Evolutionary conservation across 2,888 invertebrate species (phyloP).

Genomic region (Iphiclides podalirius): DNA sequence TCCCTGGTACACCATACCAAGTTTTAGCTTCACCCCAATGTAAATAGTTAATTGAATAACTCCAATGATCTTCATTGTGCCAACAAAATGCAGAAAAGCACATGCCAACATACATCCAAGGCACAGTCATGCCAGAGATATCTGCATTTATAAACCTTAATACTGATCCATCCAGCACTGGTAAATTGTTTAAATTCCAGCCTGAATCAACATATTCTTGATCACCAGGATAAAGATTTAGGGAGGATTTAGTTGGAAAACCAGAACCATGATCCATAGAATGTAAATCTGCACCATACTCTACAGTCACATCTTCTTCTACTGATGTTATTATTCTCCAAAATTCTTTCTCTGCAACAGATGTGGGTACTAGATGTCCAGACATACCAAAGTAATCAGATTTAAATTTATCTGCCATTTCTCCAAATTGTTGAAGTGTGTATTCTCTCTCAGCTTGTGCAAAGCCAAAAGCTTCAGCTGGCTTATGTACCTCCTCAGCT

Average conservation of each 20-base stretch:
- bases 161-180: constrained; percentile 85
- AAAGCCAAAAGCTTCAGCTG: constrained; percentile 87
- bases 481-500: constrained; percentile 82
- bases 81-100: constrained; percentile 91
- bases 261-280: constrained; percentile 88
- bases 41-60: constrained; percentile 89
- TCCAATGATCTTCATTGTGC: constrained; percentile 93
- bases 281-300: constrained; percentile 90
- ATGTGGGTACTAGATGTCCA: constrained; percentile 81
- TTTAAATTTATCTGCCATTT: constrained; percentile 90
- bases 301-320: constrained; percentile 87
- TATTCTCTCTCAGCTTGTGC: constrained; percentile 86
- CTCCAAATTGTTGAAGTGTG: constrained; percentile 86
- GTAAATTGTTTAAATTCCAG: constrained; percentile 90
- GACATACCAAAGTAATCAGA: constrained; percentile 87
- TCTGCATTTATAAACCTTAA: constrained; percentile 87
- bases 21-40: constrained; percentile 92
- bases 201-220: constrained; percentile 83
- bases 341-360: constrained; percentile 86
- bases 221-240: constrained; percentile 81
- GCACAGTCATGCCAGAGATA: constrained; percentile 86
- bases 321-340: constrained; percentile 87
- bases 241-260: constrained; percentile 84
- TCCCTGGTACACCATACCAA: constrained; percentile 90
- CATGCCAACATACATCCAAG: constrained; percentile 93